phyloP scores from a whole-genome alignment of 2,888 invertebrate species.

The Acheta domesticus region DNA sequence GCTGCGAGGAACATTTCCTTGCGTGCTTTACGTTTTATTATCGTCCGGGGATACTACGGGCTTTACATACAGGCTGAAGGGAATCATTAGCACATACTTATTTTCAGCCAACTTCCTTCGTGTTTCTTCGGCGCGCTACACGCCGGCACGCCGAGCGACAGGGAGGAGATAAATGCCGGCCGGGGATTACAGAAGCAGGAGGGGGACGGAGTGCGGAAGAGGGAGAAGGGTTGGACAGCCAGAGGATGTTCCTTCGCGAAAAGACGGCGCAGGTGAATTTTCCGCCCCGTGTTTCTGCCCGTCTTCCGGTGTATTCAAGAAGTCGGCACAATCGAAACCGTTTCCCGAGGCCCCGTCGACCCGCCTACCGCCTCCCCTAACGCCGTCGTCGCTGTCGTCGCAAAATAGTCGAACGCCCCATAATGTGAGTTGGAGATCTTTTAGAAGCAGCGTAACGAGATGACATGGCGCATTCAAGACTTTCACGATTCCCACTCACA shows the following conservation, averaged over 20 bases:
- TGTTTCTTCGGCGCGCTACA: too few species aligned
- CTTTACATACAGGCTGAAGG: too few species aligned
- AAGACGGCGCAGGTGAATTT: neutral
- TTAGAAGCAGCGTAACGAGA: neutral
- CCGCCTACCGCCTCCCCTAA: neutral
- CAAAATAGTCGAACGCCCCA: conserved; percentile 3
- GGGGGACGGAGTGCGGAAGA: neutral
- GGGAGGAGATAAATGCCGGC: neutral
- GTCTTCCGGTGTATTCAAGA: neutral
- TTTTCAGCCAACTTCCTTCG: too few species aligned
- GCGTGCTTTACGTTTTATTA: too few species aligned
- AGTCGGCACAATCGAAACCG: conserved; percentile 3
- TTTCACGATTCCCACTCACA: neutral
- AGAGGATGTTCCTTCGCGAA: neutral
- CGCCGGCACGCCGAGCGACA: neutral
- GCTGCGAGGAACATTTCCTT: too few species aligned
- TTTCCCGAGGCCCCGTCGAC: neutral
- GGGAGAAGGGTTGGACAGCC: too few species aligned
- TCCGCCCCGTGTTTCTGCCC: neutral
- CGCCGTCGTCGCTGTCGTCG: neutral
- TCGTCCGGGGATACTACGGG: too few species aligned
- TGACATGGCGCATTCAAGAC: conserved; percentile 9
- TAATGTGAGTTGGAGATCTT: conserved; percentile 9
- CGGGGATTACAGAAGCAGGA: neutral
- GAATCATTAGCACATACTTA: too few species aligned